Evolutionary conservation across 2,888 invertebrate species (phyloP).

Genomic region (Tridacna crocea): DNA sequence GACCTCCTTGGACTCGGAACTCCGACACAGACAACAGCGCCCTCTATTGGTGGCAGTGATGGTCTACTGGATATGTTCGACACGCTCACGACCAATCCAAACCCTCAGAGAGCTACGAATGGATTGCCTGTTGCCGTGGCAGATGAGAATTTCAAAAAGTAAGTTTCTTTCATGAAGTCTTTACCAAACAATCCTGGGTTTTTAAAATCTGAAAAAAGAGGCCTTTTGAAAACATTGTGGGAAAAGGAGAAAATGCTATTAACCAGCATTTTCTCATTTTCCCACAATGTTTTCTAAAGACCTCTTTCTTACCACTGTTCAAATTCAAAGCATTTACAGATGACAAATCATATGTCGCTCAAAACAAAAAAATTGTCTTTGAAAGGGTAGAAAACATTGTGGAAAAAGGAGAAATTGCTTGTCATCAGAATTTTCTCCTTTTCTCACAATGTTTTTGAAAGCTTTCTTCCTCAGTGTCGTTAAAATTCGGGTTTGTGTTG

Average conservation of each 20-base stretch:
- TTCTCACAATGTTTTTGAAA: no score
- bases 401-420: no score
- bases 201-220: not conserved
- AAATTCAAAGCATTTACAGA: no score
- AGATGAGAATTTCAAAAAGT: slow-evolving; percentile 94
- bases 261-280: no score
- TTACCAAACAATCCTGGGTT: not conserved
- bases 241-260: not conserved
- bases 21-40: slow-evolving; percentile 91
- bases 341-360: no score
- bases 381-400: no score
- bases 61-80: slow-evolving; percentile 94
- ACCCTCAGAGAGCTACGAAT: slow-evolving; percentile 62
- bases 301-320: no score
- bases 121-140: slow-evolving; percentile 73
- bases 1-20: slow-evolving; percentile 95
- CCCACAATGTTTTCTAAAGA: no score
- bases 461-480: no score
- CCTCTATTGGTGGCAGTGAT: slow-evolving; percentile 85
- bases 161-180: slow-evolving; percentile 71
- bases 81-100: slow-evolving; percentile 89
- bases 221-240: not conserved
- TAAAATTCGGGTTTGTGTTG: no score
- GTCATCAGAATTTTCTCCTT: no score
- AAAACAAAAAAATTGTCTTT: no score